Base-by-base conservation (phyloP, 2,113 vertebrate genomes). In the Gallinago jamesoni region DNA sequence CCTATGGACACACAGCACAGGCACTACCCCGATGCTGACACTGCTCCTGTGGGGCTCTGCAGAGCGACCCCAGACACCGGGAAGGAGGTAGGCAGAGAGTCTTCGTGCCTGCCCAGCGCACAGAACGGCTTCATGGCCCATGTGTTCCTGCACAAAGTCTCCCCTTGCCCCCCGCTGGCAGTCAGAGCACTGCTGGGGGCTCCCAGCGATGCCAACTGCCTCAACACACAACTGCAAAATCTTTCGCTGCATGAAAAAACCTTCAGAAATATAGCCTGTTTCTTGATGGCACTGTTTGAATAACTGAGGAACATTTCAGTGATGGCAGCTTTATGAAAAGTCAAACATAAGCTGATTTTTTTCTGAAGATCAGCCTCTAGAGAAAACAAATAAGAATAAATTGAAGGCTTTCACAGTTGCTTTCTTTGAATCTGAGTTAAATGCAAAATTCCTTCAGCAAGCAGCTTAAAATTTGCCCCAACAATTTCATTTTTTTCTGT, bases 131-230 rank as follows among this genome's bases (percentile, higher is more conserved):
- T n/a, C 9, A 9, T 7, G n/a, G 39, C 14, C 24, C 12, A 0
- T 4, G 28, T 18, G 9, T 45, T 73, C 31, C 48, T 55, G 48
- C 10, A 1, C 48, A 35, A 68, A 68, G 20, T 9, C 47, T 70
- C 39, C 39, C 14, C 22, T 45, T 39, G 39, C 14, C 16, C 62
- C 76, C 52, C 3, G 3, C 23, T n/a, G 66, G 9, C 24, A 57
- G 63, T 64, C 39, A 0, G 1, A 4, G 28, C 60, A 22, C 0
- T 0, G 14, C 53, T 45, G 12, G 30, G 41, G 37, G 47, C 33
- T 73, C 59, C 48, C 68, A 43, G 21, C 48, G 60, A 24, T 57
- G 37, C 41, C 67, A 77, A 63, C 33, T 41, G 18, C 57, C 47
- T 62, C 28, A 27, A 43, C 9, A 60, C 10, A 62, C 31, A 45